These are phyloP conservation scores for Hirudo medicinalis DNA, from an alignment of 1,140 invertebrate species.

Conservation along the genomic window DNA sequence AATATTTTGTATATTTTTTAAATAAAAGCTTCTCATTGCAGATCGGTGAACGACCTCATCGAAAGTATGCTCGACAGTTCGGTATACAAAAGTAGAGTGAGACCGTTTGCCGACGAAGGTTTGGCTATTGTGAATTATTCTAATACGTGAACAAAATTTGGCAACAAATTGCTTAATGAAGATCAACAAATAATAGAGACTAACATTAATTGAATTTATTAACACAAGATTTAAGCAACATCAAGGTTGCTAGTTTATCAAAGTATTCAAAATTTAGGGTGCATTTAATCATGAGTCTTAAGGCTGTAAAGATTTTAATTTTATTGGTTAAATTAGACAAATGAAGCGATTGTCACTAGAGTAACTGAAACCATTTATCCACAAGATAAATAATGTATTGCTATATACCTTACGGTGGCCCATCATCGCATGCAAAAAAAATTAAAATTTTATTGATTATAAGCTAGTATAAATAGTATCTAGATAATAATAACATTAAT, in stretches of 20 bases:
- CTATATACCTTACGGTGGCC: too few species aligned
- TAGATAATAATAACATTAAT: too few species aligned
- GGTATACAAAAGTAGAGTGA: constrained; percentile 8
- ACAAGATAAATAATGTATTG: background rate
- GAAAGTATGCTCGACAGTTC: background rate
- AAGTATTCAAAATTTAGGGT: background rate
- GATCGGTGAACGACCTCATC: background rate
- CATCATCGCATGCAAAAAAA: too few species aligned
- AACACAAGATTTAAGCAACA: background rate
- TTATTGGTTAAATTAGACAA: background rate
- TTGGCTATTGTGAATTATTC: background rate
- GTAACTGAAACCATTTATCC: too few species aligned
- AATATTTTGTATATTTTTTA: too few species aligned
- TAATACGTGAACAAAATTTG: background rate
- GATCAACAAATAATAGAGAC: background rate
- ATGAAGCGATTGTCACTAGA: too few species aligned
- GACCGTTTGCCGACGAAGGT: constrained; percentile 11
- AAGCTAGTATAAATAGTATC: too few species aligned
- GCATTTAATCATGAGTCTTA: background rate
- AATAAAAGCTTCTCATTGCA: too few species aligned
- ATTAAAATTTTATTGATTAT: too few species aligned
- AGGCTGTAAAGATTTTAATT: background rate
- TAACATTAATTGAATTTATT: background rate
- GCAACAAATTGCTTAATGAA: background rate
- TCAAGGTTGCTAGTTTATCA: background rate